phyloP scores from a whole-genome alignment of 2,888 invertebrate species.

The Polydrusus cervinus region DNA sequence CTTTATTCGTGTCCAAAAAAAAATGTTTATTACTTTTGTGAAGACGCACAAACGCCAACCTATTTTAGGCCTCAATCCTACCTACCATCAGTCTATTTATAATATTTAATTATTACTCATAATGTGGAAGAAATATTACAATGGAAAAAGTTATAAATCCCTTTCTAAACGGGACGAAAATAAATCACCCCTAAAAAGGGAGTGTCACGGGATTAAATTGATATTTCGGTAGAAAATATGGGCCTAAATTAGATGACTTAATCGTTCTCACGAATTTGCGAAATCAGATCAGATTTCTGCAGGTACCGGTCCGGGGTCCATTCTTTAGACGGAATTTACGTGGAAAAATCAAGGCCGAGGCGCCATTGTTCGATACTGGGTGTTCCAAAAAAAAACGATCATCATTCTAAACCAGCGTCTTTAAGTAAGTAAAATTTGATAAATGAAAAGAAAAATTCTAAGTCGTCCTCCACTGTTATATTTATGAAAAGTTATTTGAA shows the following conservation, averaged over 20 bases:
- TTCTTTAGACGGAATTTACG: constrained; percentile 29
- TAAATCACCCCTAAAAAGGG: constrained; percentile 22
- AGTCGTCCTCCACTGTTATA: too few relatives aligned
- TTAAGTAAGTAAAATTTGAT: too few relatives aligned
- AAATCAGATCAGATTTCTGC: constrained; percentile 52
- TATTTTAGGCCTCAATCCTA: background rate
- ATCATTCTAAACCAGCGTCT: background rate
- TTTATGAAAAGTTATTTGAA: too few relatives aligned
- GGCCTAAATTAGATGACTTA: constrained; percentile 40
- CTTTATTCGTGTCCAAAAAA: background rate
- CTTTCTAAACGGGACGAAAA: background rate
- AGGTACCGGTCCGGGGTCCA: constrained; percentile 50
- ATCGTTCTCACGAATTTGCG: constrained; percentile 51
- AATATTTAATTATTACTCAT: too few relatives aligned
- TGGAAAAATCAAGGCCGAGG: constrained; percentile 43
- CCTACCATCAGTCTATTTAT: too few relatives aligned
- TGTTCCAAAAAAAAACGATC: background rate
- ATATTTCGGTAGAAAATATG: constrained; percentile 40
- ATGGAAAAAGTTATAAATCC: background rate
- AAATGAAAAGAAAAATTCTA: too few relatives aligned
- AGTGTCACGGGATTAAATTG: constrained; percentile 22
- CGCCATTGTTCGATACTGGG: constrained; percentile 24
- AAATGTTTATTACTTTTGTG: constrained; percentile 8
- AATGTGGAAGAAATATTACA: background rate
- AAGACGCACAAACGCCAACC: background rate